These are phyloP conservation scores for Sesia bembeciformis DNA, from an alignment of 2,888 invertebrate species.

Conservation along the genomic window DNA sequence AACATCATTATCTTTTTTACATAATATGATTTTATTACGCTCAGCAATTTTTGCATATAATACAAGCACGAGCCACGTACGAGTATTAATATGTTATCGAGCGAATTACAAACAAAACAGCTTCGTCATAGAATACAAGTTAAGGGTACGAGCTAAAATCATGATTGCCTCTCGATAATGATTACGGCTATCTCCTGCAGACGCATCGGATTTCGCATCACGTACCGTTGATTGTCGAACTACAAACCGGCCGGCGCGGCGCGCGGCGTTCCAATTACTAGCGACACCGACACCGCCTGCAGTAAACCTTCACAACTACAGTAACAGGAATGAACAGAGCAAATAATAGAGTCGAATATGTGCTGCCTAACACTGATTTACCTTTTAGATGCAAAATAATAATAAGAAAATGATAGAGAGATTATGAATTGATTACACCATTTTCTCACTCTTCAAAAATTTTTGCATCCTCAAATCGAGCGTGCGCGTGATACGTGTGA, in stretches of 20 bases:
- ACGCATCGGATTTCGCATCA: slow-evolving; percentile 69
- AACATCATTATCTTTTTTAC: too few relatives aligned
- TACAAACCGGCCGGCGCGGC: slow-evolving; percentile 58
- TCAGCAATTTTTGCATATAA: too few relatives aligned
- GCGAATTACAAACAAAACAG: not conserved
- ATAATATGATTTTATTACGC: too few relatives aligned
- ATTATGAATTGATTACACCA: too few relatives aligned
- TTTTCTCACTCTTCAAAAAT: too few relatives aligned
- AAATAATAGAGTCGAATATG: not conserved
- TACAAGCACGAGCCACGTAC: too few relatives aligned
- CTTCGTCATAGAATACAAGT: not conserved
- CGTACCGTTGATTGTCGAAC: slow-evolving; percentile 68
- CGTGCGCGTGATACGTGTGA: too few relatives aligned
- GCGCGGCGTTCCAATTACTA: slow-evolving; percentile 62
- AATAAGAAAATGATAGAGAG: too few relatives aligned
- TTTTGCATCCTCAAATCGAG: too few relatives aligned
- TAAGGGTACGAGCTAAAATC: slow-evolving; percentile 8
- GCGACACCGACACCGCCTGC: slow-evolving; percentile 50
- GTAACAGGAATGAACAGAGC: not conserved
- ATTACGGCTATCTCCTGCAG: slow-evolving; percentile 37
- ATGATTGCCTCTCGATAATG: slow-evolving; percentile 32
- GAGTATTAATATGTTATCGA: too few relatives aligned
- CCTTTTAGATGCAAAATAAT: too few relatives aligned
- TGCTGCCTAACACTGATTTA: not conserved
- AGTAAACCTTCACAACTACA: slow-evolving; percentile 12